Conservation (phyloP, 2,113 vertebrate species). For the Hemibagrus wyckioides region DNA sequence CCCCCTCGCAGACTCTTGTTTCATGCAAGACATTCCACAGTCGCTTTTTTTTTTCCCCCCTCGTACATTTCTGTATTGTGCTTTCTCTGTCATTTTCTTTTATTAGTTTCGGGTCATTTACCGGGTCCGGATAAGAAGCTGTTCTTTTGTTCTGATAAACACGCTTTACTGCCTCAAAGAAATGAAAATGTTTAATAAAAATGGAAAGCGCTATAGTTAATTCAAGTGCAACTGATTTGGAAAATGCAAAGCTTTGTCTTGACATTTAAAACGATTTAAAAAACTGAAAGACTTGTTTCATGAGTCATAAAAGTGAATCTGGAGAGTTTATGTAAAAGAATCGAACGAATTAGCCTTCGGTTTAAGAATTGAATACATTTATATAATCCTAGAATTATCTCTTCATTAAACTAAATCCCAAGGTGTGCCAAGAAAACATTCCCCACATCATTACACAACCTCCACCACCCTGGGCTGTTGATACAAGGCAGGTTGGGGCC, state of each 20-base stretch:
- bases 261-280: slow-evolving; percentile 37
- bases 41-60: background rate
- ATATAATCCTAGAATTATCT: background rate
- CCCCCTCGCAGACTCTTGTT: slow-evolving; percentile 36
- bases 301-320: background rate
- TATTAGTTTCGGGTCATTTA: slow-evolving; percentile 17
- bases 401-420: background rate
- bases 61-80: background rate
- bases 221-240: slow-evolving; percentile 49
- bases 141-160: slow-evolving; percentile 20
- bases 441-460: too few species aligned
- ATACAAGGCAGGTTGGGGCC: too few species aligned
- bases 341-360: slow-evolving; percentile 30
- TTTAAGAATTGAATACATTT: background rate
- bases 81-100: slow-evolving; percentile 16
- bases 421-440: too few species aligned
- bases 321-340: background rate
- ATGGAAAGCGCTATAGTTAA: slow-evolving; percentile 51
- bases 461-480: too few species aligned
- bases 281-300: background rate
- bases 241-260: slow-evolving; percentile 41
- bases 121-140: slow-evolving; percentile 34
- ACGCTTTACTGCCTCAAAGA: slow-evolving; percentile 7
- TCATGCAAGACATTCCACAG: slow-evolving; percentile 20
- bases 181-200: slow-evolving; percentile 53